Base-by-base conservation (phyloP, 2,797 vertebrate genomes). In the Bovichtus variegatus region DNA sequence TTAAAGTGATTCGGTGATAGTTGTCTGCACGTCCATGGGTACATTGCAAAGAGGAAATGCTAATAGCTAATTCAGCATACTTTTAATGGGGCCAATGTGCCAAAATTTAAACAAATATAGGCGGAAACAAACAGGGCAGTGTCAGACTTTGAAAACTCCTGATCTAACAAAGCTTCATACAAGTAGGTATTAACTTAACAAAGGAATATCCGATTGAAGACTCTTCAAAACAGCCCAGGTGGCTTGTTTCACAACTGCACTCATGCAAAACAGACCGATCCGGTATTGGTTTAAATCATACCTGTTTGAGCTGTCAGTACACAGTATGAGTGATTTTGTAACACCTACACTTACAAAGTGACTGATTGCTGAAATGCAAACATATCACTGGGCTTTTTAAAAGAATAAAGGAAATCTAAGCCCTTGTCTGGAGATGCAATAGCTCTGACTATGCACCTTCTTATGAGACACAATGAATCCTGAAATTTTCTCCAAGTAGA, bases 231-330 rank as follows among this genome's bases (percentile, higher is more conserved):
- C 21, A 54, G 63, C 49, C 50, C 63, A 67, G 67, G 73, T 72
- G 67, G 61, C 50, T 76, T 80, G 62, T 63, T 69, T 83, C 75
- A 77, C 34, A 65, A 23, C 36, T 50, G 38, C 50, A 49, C 51
- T 64, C 70, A 72, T 31, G 43, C 40, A 74, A 49, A 71, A 57
- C 62, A 49, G 61, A 67, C 53, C 51, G 55, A 51, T 34, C 31
- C 13, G 15, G 7, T n/a, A 57, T 34, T 73, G 23, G 9, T 68
- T 43, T 69, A 51, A 82, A 65, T 67, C 44, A 55, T 34, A 65
- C 18, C 54, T 50, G 46, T 74, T 34, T 67, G 40, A 74, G 69
- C 64, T 71, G 74, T 71, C 71, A 74, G 60, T 41, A 11, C 50
- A 51, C 74, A 46, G 15, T 59, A 11, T n/a, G 44, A 58, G 50